Evolutionary conservation across 2,113 vertebrate genomes (phyloP), one percentile per base, ranked within the genome.

Genomic region (Ctenomys sociabilis): DNA sequence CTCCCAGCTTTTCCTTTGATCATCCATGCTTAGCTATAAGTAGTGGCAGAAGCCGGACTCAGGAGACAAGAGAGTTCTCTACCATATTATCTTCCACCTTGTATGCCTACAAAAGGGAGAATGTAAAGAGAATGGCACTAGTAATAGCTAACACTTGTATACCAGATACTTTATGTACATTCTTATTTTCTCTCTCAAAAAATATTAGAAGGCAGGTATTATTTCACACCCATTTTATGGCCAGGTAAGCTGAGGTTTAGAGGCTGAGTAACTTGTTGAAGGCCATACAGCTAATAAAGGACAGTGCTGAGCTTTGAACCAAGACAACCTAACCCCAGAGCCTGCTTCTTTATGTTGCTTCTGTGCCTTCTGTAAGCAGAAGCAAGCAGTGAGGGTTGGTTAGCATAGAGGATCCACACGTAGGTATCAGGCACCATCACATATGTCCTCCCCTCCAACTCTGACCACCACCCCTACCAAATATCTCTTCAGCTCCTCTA

Each of bases 151-250:
- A 81, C 72, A 63, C 75, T 92, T 49, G 61, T 64, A 14, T 43
- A 32, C 45, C 12, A 81, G 57, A 61, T 54, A n/a, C 30, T 68
- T 49, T 35, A 52, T 3, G 59, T 61, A n/a, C 24, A 83, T 40
- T 52, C 59, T 80, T 57, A 85, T 61, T 90, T 88, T 45, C 73
- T 73, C 43, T 24, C 49, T 30, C 22, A 35, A n/a, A 75, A 80
- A 80, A 9, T 8, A n/a, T 63, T 32, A 3, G 35, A 45, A 88
- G 37, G 52, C 32, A 83, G 21, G 11, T 54, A 91, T 72, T 93
- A 40, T 45, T 95, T 77, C 83, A 85, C 66, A 54, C 73, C 57
- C 40, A 72, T 85, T 89, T 93, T 72, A 85, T 64, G 81, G 75
- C 22, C 24, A 7, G 95, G 81, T 83, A 95, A 92, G 85, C 59